Percentiles rank a stretch among this genome's conserved stretches.
Evolutionary conservation across 2,113 vertebrate species (phyloP).

Genomic region (Rhombomys opimus): DNA sequence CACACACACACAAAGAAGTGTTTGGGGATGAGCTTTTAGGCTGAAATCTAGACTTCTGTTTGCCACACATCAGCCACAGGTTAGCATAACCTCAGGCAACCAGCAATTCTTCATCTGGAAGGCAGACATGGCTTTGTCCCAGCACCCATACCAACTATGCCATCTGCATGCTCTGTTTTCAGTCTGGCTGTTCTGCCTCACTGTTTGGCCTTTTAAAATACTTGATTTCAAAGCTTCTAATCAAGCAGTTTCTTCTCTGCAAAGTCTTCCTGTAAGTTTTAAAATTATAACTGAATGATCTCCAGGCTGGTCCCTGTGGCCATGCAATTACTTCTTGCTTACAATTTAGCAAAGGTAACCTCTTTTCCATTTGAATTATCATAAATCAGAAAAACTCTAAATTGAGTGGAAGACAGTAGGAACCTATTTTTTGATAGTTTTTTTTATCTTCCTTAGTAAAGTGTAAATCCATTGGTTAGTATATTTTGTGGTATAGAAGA

Average conservation of each 20-base stretch:
- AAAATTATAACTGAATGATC: background rate
- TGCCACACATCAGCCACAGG: background rate
- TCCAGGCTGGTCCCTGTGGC: background rate
- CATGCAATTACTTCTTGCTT: background rate
- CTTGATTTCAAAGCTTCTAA: background rate
- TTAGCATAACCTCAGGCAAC: background rate
- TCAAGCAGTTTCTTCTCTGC: background rate
- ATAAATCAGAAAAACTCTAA: background rate
- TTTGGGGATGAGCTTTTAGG: background rate
- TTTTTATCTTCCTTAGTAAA: background rate
- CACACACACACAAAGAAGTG: background rate
- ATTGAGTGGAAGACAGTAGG: background rate
- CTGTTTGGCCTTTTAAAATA: background rate
- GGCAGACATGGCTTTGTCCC: background rate
- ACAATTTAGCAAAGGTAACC: background rate
- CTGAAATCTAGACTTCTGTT: background rate
- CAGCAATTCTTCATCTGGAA: background rate
- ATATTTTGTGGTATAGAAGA: background rate
- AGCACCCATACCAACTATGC: no score
- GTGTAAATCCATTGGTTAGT: background rate
- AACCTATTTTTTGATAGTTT: background rate
- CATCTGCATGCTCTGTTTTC: background rate
- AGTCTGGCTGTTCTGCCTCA: background rate
- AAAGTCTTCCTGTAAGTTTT: background rate
- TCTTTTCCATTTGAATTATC: background rate